Evolutionary conservation across 1,140 invertebrate species (phyloP), one percentile per base, ranked within the genome.

Genomic region (Musca vetustissima): DNA sequence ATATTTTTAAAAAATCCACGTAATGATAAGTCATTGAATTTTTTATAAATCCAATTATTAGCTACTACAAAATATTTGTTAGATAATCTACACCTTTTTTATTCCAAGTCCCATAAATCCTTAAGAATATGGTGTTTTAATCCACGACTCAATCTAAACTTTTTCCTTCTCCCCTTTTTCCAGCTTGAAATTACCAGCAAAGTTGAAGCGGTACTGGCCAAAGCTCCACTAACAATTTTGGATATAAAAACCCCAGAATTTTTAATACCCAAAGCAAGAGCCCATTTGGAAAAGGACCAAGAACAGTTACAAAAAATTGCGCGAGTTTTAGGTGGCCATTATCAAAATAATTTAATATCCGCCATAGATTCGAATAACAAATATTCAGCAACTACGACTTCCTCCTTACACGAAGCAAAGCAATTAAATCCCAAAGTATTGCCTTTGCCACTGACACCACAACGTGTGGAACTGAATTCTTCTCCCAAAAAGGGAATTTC

Each of bases 141-240:
- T n/a, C n/a, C 1, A 19, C 4, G 19, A 19, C 6, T 43, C 28
- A 28, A n/a, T n/a, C 8, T 28, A 28, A 28, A 4, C 8, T 28
- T 4, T 28, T 28, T 25, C 43, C 24, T 55, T 64, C 9, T 15
- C n/a, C n/a, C n/a, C n/a, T 49, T 88, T 49, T 88, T 86, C 71
- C 83, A 92, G 85, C 86, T 89, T 65, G 89, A 89, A 79, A 88
- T 93, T 13, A 84, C 85, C 19, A 83, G 86, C 19, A 88, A 90
- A 79, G 89, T 93, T 8, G 83, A 87, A 57, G 84, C 85, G 17
- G 88, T 91, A 1, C 79, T 93, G 36, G 83, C 86, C 17, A 86
- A 88, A 71, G 91, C 90, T 0, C 92, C 92, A 1, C 83, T 94
- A 3, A 87, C 88, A 36, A 88, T 94, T 67, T 88, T 88, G 72